Base-by-base conservation (phyloP, 2,113 vertebrate species). In the Oncorhynchus keta region DNA sequence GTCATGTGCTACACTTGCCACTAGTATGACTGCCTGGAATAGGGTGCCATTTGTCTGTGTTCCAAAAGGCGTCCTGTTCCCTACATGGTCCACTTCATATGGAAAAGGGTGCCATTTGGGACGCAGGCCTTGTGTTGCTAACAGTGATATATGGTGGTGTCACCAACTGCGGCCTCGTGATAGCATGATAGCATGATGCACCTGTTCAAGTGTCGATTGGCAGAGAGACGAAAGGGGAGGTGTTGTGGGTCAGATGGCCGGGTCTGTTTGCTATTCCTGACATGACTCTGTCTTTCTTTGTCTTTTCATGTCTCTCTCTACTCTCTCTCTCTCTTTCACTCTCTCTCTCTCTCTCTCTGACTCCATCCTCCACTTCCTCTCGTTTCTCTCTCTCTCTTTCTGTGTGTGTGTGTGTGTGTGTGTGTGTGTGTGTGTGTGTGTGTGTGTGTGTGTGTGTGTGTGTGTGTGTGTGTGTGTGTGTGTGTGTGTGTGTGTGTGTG, bases 21-120 rank as follows among this genome's bases (percentile, higher is more conserved):
- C 76, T 66, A 75, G 62, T 70, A 73, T 14, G 61, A 20, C 75
- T 74, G 77, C 81, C 80, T 83, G 77, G 80, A 85, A 77, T 85
- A 83, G 72, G 80, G 24, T 3, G 18, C 55, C 55, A 20, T 4
- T 57, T 57, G 20, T 2, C 16, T 55, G 16, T 18, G 51, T 55
- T 3, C 16, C 51, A 55, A 55, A 55, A 16, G 51, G 51, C 16
- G 11, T 9, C 9, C 4, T 57, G 3, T 20, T 22, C 59, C 18
- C 20, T 62, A 62, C 5, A 62, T 62, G 16, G 51, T 4, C 14
- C 51, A 55, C 51, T 55, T 55, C 12, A 55, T 55, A 55, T 14
- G 13, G 51, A 4, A 55, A 12, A 14, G 49, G 49, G 51, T 14
- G 12, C 5, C 51, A 18, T 18, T 55, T 55, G 51, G 51, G 16